Base-by-base conservation (phyloP, 1,140 invertebrate genomes). In the Platyura marginata region DNA sequence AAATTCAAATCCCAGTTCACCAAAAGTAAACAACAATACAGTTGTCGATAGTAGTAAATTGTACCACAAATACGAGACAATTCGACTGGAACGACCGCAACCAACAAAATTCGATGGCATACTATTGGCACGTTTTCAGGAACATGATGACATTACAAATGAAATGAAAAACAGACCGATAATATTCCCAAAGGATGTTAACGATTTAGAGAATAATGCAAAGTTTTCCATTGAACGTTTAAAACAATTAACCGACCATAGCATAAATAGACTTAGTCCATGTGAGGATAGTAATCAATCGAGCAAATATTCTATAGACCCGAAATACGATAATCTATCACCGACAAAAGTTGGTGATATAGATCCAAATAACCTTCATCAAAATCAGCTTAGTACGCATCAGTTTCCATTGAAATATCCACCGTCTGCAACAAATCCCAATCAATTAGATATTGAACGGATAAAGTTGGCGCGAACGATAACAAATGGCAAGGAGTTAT, bases 1-100 rank as follows among this genome's bases (percentile, higher is more conserved):
- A 51, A 56, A 56, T 20, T 60, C 55, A 3, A 51, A 57, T 44
- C 56, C 58, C 2, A 55, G 54, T 25, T 61, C 59, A 11, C 59
- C 59, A 37, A 60, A 57, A 33, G 57, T 55, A 6, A 57, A 57
- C 35, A 35, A 32, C 9, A 22, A 2, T 43, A 47, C 9, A 57
- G 47, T 61, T 56, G n/a, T 56, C 55, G 10, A 55, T 55, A 40
- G 51, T 42, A 33, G 45, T n/a, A n/a, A n/a, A n/a, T n/a, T n/a
- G 41, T 23, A 21, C 18, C 18, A 22, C n/a, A 45, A 51, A 45
- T 42, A 40, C 48, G 22, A 19, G 11, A 29, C 38, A 44, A 15
- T 25, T 13, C 5, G 19, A 11, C 5, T 34, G 25, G 41, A 42
- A 18, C 32, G 25, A 3, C 25, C 40, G 21, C 19, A 43, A 11